Evolutionary conservation across 2,888 invertebrate species (phyloP).

Genomic region (Ennomos quercinarius): DNA sequence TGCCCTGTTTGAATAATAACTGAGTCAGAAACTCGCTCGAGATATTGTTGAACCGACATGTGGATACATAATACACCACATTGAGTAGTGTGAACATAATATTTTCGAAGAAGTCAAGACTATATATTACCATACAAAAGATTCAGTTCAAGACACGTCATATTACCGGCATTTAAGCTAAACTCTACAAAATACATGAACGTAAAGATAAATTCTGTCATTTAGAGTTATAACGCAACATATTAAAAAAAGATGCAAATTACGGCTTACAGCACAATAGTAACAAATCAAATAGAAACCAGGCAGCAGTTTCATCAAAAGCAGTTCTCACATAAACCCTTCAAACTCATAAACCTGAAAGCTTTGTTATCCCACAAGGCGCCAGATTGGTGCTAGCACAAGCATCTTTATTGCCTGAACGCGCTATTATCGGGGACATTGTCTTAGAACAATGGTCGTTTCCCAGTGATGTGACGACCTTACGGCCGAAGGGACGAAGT

Average conservation of each 20-base stretch:
- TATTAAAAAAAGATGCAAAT: too few species aligned
- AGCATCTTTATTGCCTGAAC: conserved; percentile 45
- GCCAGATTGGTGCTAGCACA: conserved; percentile 38
- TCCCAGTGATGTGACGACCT: conserved; percentile 50
- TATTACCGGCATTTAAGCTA: neutral
- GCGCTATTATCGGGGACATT: conserved; percentile 51
- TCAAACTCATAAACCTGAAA: conserved; percentile 29
- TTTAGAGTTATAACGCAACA: too few species aligned
- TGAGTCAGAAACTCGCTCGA: conserved; percentile 19
- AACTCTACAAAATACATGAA: too few species aligned
- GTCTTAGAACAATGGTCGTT: conserved; percentile 61
- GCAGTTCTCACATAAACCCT: conserved; percentile 23
- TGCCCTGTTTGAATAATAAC: conserved; percentile 25
- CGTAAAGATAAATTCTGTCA: too few species aligned
- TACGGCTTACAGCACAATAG: too few species aligned
- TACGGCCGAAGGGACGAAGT: conserved; percentile 48
- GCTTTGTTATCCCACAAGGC: conserved; percentile 40
- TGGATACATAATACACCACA: conserved; percentile 8
- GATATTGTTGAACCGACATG: conserved; percentile 10
- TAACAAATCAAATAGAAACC: neutral
- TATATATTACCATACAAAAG: conserved; percentile 46
- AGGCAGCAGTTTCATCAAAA: conserved; percentile 9
- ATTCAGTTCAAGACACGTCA: conserved; percentile 17
- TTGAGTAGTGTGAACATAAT: conserved; percentile 10
- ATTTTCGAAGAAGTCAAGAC: conserved; percentile 4